Conservation (phyloP, 1,140 invertebrate species). For the Penaeus indicus region DNA sequence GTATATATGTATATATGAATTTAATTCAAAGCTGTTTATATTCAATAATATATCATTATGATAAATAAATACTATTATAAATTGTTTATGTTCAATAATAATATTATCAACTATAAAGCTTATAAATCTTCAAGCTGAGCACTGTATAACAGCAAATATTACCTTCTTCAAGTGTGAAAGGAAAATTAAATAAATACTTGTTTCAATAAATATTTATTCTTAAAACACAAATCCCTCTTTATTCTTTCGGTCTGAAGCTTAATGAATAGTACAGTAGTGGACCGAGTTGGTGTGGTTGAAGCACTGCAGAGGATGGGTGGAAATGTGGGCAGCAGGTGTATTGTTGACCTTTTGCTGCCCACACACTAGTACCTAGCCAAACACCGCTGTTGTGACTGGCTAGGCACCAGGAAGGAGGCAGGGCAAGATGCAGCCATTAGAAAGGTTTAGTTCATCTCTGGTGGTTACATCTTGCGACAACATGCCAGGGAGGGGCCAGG, state of each 20-base stretch:
- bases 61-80: no score
- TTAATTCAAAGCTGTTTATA: no score
- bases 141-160: no score
- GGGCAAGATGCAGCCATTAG: constrained; percentile 41
- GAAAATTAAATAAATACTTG: constrained; percentile 30
- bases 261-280: constrained; percentile 48
- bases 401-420: constrained; percentile 50
- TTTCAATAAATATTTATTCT: constrained; percentile 65
- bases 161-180: not conserved
- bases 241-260: constrained; percentile 54
- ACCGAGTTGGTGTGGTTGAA: constrained; percentile 62
- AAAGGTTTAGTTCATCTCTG: constrained; percentile 9
- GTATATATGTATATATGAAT: no score
- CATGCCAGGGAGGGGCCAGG: constrained; percentile 57
- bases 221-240: constrained; percentile 59
- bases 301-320: constrained; percentile 55
- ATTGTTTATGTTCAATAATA: no score
- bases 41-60: no score
- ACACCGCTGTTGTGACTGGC: constrained; percentile 46
- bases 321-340: constrained; percentile 54
- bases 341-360: constrained; percentile 63
- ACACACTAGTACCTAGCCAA: constrained; percentile 49
- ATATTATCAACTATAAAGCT: no score
- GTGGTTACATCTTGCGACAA: constrained; percentile 50
- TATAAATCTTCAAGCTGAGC: no score